phyloP scores from a whole-genome alignment of 2,888 invertebrate genomes.

The Lepas anatifera region DNA sequence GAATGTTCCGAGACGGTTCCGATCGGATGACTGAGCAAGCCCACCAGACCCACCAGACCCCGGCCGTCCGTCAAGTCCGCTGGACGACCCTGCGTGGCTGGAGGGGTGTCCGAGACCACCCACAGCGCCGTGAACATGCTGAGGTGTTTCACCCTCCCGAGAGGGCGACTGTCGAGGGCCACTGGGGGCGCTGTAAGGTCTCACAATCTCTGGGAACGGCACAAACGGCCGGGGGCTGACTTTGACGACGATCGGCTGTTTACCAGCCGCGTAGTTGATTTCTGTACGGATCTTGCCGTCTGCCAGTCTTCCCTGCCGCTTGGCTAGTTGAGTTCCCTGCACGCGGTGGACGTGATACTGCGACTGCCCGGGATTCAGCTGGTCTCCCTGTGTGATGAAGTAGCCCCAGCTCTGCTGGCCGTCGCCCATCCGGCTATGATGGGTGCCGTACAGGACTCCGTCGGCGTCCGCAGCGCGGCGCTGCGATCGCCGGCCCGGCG shows the following conservation, averaged over 20 bases:
- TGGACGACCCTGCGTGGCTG: no score
- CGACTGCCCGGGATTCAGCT: not conserved
- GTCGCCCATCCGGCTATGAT: not conserved
- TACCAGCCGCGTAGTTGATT: constrained; percentile 8
- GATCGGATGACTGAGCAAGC: no score
- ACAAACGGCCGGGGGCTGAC: not conserved
- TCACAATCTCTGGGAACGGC: not conserved
- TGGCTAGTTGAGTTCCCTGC: no score
- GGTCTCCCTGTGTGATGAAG: not conserved
- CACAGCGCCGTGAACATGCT: no score
- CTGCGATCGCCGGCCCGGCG: not conserved
- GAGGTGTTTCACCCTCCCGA: no score
- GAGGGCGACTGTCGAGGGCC: no score
- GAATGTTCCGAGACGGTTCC: no score
- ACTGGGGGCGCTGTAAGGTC: no score
- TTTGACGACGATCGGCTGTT: constrained; percentile 7
- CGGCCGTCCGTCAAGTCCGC: no score
- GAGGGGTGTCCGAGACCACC: no score
- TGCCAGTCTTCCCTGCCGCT: not conserved
- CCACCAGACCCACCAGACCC: no score
- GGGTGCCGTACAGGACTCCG: not conserved
- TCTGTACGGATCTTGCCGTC: not conserved
- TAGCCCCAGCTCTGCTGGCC: not conserved
- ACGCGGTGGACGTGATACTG: not conserved
- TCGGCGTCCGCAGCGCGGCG: not conserved